A percentile compares a stretch with the other conserved stretches of the same genome.
Conservation (phyloP, 2,797 vertebrate genomes). For the Oreochromis mossambicus region DNA sequence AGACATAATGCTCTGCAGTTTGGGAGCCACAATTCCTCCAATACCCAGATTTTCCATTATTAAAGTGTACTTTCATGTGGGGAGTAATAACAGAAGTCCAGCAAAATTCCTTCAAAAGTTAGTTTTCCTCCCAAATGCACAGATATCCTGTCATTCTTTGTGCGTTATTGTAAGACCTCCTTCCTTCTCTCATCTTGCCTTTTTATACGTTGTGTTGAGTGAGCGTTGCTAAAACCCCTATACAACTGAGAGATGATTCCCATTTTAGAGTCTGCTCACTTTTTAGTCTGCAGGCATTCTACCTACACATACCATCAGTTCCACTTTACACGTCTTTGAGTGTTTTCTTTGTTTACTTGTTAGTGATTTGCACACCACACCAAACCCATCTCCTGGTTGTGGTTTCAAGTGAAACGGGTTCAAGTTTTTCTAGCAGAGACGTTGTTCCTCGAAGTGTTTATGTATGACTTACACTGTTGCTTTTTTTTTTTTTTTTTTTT, state of each 20-base stretch:
- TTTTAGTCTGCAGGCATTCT: background rate
- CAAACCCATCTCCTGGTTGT: background rate
- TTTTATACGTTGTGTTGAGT: background rate
- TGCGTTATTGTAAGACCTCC: background rate
- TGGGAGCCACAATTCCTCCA: background rate
- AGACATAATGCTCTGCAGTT: background rate
- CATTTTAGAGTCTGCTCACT: background rate
- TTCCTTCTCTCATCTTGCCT: background rate
- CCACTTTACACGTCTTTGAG: background rate
- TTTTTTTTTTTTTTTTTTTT: background rate
- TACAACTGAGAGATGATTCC: background rate
- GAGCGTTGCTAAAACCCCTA: background rate
- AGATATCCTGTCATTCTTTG: background rate
- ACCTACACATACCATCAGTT: fast-evolving
- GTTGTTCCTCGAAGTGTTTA: background rate
- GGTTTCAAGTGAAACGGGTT: background rate
- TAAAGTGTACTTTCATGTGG: background rate
- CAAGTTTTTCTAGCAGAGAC: background rate
- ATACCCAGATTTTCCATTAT: background rate
- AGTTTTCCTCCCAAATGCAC: background rate
- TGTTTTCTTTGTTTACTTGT: background rate
- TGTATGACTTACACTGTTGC: background rate
- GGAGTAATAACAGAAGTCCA: background rate
- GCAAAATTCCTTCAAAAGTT: background rate
- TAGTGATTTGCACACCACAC: background rate